Evolutionary conservation across 2,113 vertebrate species (phyloP).

Genomic region (Lampris incognitus): DNA sequence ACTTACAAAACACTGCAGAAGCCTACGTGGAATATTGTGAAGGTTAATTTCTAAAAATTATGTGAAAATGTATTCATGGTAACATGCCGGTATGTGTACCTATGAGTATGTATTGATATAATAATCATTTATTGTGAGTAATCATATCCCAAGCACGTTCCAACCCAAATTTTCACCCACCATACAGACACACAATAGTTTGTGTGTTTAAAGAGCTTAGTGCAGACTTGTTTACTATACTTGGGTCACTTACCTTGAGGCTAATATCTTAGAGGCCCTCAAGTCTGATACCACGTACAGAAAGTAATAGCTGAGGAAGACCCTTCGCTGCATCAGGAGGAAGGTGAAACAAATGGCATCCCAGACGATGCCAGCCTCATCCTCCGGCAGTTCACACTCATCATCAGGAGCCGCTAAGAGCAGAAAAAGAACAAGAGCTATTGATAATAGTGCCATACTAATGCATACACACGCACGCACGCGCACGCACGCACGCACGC

Average conservation of each 20-base stretch:
- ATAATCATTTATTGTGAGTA: too few relatives aligned
- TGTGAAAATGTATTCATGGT: too few relatives aligned
- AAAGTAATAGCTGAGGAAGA: slow-evolving; percentile 85
- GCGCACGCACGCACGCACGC: not conserved
- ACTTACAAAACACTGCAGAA: too few relatives aligned
- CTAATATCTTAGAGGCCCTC: slow-evolving; percentile 81
- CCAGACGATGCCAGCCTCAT: slow-evolving; percentile 84
- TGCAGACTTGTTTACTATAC: not conserved
- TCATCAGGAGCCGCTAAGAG: slow-evolving; percentile 72
- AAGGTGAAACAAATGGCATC: slow-evolving; percentile 83
- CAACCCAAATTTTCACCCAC: too few relatives aligned
- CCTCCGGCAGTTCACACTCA: slow-evolving; percentile 79
- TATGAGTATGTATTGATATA: too few relatives aligned
- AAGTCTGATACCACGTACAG: slow-evolving; percentile 83
- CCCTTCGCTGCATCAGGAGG: slow-evolving; percentile 79
- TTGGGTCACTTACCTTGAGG: slow-evolving; percentile 73
- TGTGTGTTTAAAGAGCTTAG: not conserved
- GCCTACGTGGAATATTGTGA: too few relatives aligned
- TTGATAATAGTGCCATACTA: not conserved
- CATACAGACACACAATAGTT: too few relatives aligned
- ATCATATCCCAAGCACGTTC: too few relatives aligned
- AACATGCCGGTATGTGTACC: too few relatives aligned
- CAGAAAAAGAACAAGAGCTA: slow-evolving; percentile 28
- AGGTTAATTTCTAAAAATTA: too few relatives aligned
- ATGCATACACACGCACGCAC: not conserved